These are phyloP conservation scores for Tamias sibiricus DNA, from an alignment of 2,113 vertebrate genomes.

Conservation along the genomic window DNA sequence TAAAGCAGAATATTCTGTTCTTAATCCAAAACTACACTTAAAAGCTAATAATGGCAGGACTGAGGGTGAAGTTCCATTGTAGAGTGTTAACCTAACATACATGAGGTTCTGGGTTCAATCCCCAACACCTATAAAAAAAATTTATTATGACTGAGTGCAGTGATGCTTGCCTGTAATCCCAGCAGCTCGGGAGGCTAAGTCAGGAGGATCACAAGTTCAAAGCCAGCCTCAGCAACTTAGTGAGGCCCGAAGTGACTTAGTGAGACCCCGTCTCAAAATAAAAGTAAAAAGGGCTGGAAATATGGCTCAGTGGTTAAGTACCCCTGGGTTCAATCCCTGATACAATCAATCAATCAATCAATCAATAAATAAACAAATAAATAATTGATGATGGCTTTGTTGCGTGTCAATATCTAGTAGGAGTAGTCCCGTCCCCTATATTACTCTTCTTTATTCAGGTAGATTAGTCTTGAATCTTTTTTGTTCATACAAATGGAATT, in stretches of 20 bases:
- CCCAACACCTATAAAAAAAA: background rate
- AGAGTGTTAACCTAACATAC: background rate
- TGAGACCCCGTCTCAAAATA: no score
- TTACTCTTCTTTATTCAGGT: background rate
- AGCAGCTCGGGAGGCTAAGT: no score
- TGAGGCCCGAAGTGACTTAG: no score
- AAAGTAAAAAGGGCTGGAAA: no score
- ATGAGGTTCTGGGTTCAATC: background rate
- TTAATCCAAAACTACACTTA: conserved; percentile 2
- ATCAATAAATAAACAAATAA: no score
- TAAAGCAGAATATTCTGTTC: background rate
- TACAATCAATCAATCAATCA: no score
- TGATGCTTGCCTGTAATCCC: no score
- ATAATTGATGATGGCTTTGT: background rate
- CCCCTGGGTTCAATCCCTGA: no score
- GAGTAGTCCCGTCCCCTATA: background rate
- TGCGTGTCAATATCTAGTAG: background rate
- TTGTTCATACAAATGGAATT: background rate
- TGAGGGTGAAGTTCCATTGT: background rate
- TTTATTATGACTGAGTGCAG: no score
- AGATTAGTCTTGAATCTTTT: background rate
- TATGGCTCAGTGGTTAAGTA: no score
- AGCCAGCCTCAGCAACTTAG: no score
- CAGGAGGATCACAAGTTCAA: no score
- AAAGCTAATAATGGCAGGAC: background rate